A percentile compares a stretch with the other conserved stretches of the same genome.
Evolutionary conservation across 2,888 invertebrate species (phyloP).

Genomic region (Uloborus plumipes): DNA sequence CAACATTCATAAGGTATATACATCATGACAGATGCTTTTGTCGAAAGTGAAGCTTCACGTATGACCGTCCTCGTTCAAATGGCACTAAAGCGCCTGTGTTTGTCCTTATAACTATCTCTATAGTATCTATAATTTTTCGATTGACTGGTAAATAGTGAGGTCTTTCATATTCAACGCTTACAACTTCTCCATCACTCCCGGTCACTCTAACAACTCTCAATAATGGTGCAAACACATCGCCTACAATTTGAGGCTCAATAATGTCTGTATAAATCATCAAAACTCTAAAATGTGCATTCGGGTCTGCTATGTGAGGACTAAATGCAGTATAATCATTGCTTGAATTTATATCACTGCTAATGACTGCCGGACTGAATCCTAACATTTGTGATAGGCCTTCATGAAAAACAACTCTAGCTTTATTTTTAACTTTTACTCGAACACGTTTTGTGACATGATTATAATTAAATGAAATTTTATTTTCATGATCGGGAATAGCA

Average conservation of each 20-base stretch:
- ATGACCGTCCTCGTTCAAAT: conserved; percentile 12
- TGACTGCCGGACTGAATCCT: not conserved
- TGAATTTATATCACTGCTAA: no score
- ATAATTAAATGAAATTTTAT: not conserved
- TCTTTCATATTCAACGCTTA: not conserved
- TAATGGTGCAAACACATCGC: conserved; percentile 67
- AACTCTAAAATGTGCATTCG: no score
- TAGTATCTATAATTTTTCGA: conserved; percentile 29
- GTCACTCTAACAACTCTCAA: conserved; percentile 67
- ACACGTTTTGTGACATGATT: conserved; percentile 4
- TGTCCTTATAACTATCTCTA: conserved; percentile 49
- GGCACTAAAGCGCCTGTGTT: conserved; percentile 2
- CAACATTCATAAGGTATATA: conserved; percentile 16
- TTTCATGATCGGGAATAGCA: not conserved
- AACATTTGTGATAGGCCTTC: not conserved
- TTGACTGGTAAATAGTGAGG: conserved; percentile 20
- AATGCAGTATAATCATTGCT: not conserved
- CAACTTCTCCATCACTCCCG: conserved; percentile 13
- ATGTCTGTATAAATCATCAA: conserved; percentile 67
- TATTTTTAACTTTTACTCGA: not conserved
- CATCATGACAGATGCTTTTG: conserved; percentile 18
- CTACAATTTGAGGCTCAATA: conserved; percentile 65
- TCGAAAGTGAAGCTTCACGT: conserved; percentile 28
- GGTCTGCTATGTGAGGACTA: no score
- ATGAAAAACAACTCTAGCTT: not conserved